Base-by-base conservation (phyloP, 2,888 invertebrate species). In the Ommatoiulus sabulosus region DNA sequence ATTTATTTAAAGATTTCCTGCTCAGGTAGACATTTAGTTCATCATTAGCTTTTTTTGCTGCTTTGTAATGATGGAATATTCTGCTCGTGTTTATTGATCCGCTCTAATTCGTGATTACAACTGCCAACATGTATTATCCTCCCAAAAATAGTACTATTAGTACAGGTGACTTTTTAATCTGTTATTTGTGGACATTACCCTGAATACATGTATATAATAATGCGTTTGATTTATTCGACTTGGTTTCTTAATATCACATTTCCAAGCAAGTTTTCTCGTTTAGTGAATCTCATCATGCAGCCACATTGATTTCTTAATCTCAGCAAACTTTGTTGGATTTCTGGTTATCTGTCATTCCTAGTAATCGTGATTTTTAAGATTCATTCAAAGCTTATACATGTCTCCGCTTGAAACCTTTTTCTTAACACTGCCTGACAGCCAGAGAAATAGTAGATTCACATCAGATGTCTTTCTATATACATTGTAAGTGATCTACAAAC, bases 11-110 rank as follows among this genome's bases (percentile, higher is more conserved):
- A 35, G 80, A 80, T 80, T 80, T 80, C 80, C 12, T 80, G 80
- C 80, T 80, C 80, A 80, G 80, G 12, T 80, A 80, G 80, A 80
- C 35, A 80, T 80, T 80, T 80, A 80, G 80, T 80, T 80, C 80
- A 80, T 63, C 35, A 15, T 80, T 80, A 72, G 24, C 20, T 4
- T 72, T 72, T 72, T 24, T 24, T 72, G 7, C 24, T 24, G 24
- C 8, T 72, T 72, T 72, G 12, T 80, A 12, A 35, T 80, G 35
- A 80, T 80, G 35, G 35, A 35, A 24, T 80, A 35, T 80, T 35
- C 15, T 80, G 80, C 35, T 80, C 80, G 80, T 35, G 12, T 80
- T 80, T 80, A 80, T 80, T 80, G 80, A 80, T 80, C 80, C 80
- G 80, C 80, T 80, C 80, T 80, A 80, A 80, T 80, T 80, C 80